Evolutionary conservation across 2,888 invertebrate genomes (phyloP), one percentile per base, ranked within the genome.

Genomic region (Brachylomia viminalis): DNA sequence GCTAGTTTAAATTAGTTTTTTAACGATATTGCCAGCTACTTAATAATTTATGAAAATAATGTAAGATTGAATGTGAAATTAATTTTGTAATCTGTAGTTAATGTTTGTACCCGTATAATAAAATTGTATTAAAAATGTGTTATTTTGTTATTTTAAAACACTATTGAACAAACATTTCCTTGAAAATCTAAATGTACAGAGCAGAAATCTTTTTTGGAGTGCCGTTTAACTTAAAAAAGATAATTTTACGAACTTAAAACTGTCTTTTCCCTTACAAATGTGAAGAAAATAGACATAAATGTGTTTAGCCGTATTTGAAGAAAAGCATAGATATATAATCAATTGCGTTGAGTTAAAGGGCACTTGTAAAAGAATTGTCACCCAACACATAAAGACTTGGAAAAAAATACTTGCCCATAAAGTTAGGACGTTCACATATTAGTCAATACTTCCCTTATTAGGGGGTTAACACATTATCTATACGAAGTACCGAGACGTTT

Each of bases 81-180:
- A 84, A 83, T 89, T 88, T 92, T 92, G 87, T 92, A 91, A 90
- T 87, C 82, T 89, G 90, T 92, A 92, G 87, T 82, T 90, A 90
- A 90, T 89, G 90, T 92, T 94, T 94, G 92, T 94, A 93, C 88
- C 89, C 88, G 87, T 85, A 87, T 86, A 89, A 92, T 92, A 92
- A 91, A 92, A 91, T 91, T 90, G 89, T 90, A 90, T 89, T 88
- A 91, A 90, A 90, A 89, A 88, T 85, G 85, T 87, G 88, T 91
- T 94, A 93, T 92, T 93, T 93, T 92, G 93, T 95, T 94, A 94
- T 94, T 93, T 85, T 91, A 73, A 86, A 91, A 90, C 91, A 86
- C 87, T 80, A 76, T 80, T 78, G 77, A 83, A 88, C 87, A 87
- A 90, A 90, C 88, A 92, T 89, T 91, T 82, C 69, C 66, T 75